Evolutionary conservation across 2,888 invertebrate genomes (phyloP).

Genomic region (Drosophila paranaensis): DNA sequence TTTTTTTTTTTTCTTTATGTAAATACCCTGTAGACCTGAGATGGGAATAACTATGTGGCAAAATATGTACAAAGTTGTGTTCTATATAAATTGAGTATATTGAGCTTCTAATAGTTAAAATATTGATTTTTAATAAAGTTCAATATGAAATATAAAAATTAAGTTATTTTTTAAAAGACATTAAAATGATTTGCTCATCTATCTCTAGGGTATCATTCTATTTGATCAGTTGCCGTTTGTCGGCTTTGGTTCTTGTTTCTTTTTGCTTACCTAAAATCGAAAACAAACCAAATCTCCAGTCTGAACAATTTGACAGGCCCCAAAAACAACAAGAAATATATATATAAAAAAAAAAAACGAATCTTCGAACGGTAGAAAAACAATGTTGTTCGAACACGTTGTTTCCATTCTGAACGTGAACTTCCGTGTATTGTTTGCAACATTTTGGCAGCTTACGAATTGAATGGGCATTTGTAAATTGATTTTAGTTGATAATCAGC

Average conservation of each 20-base stretch:
- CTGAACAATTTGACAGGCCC: slow-evolving; percentile 6
- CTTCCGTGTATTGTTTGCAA: slow-evolving; percentile 56
- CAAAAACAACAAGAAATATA: slow-evolving; percentile 2
- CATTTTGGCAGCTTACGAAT: slow-evolving; percentile 37
- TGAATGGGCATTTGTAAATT: slow-evolving; percentile 21
- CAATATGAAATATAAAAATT: too few species aligned
- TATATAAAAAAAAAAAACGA: slow-evolving; percentile 1
- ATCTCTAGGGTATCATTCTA: background rate
- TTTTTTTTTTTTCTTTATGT: slow-evolving; percentile 3
- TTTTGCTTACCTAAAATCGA: slow-evolving; percentile 26
- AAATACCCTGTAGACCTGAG: slow-evolving; percentile 17
- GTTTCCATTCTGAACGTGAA: slow-evolving; percentile 24
- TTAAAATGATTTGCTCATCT: background rate
- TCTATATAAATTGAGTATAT: too few species aligned
- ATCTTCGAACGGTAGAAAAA: slow-evolving; percentile 20
- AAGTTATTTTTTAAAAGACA: too few species aligned
- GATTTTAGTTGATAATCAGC: slow-evolving; percentile 21
- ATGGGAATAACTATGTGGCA: background rate
- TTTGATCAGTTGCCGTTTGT: background rate
- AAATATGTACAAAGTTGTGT: background rate
- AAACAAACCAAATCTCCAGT: slow-evolving; percentile 27
- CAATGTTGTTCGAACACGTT: slow-evolving; percentile 24
- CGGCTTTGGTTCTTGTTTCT: background rate
- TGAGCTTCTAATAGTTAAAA: background rate
- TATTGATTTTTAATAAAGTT: too few species aligned